Evolutionary conservation across 2,888 invertebrate species (phyloP).

Genomic region (Caradrina kadenii): DNA sequence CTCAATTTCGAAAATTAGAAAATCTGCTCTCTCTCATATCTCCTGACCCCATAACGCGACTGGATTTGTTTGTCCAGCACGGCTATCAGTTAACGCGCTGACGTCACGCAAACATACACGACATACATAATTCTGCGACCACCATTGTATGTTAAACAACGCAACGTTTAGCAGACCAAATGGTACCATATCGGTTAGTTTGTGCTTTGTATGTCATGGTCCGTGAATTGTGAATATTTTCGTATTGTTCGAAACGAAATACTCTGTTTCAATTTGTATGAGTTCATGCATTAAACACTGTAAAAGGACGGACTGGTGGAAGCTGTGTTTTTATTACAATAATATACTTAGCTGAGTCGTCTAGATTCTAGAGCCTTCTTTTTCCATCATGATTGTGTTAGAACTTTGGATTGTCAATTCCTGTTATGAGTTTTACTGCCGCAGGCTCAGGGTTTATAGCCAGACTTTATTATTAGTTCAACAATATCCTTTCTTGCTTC

Average conservation of each 20-base stretch:
- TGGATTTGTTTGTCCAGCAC: conserved; percentile 56
- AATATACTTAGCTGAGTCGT: conserved; percentile 8
- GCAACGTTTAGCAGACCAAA: conserved; percentile 47
- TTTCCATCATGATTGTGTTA: conserved; percentile 20
- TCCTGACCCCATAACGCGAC: conserved; percentile 39
- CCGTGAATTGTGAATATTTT: conserved; percentile 56
- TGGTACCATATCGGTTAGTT: conserved; percentile 53
- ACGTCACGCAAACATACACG: conserved; percentile 56
- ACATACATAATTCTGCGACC: conserved; percentile 54
- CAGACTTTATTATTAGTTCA: conserved; percentile 36
- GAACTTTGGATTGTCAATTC: conserved; percentile 29
- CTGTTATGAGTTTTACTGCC: conserved; percentile 25
- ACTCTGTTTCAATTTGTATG: conserved; percentile 37
- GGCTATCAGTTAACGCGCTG: conserved; percentile 44
- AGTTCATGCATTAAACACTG: conserved; percentile 31
- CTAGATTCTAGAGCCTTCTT: conserved; percentile 6
- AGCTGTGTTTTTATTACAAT: conserved; percentile 33
- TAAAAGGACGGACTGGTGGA: conserved; percentile 9
- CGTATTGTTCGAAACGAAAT: conserved; percentile 45
- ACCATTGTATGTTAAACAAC: conserved; percentile 61
- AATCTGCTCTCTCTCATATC: conserved; percentile 31
- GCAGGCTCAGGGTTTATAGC: conserved; percentile 22
- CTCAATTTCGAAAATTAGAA: conserved; percentile 37
- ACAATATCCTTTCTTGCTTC: conserved; percentile 22
- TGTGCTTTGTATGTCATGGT: conserved; percentile 54